Percentiles rank a stretch among this genome's conserved stretches.
phyloP scores from a whole-genome alignment of 2,113 vertebrate genomes.

The Melanerpes formicivorus region DNA sequence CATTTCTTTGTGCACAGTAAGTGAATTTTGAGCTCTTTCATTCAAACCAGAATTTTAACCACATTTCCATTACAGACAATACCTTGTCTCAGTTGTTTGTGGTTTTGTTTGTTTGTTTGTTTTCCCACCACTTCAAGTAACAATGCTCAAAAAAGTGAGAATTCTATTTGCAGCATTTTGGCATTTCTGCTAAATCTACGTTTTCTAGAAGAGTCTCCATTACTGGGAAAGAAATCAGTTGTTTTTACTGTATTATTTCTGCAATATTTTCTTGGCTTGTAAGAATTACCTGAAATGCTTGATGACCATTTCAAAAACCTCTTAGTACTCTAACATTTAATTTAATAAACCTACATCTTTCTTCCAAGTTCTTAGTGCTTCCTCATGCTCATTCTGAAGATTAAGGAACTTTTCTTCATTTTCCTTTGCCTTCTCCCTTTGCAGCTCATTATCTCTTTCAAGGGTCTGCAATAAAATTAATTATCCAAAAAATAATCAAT shows the following conservation, averaged over 20 bases:
- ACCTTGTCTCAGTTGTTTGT: neutral
- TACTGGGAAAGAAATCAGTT: conserved; percentile 15
- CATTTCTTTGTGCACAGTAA: neutral
- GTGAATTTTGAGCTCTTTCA: neutral
- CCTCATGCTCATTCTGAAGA: conserved; percentile 83
- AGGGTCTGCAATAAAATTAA: conserved; percentile 99
- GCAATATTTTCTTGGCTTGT: conserved; percentile 59
- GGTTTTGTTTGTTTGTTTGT: no score
- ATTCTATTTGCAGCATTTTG: neutral
- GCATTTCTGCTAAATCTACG: conserved; percentile 26
- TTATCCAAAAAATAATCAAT: conserved; percentile 97
- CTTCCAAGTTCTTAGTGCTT: conserved; percentile 81
- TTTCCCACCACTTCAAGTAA: neutral
- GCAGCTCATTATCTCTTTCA: conserved; percentile 94
- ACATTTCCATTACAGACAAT: neutral
- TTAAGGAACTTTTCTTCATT: conserved; percentile 87
- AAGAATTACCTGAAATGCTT: conserved; percentile 63
- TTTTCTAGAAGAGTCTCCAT: conserved; percentile 12
- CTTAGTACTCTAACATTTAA: conserved; percentile 58
- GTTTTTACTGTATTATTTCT: conserved; percentile 32
- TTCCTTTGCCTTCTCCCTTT: conserved; percentile 86
- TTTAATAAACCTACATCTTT: conserved; percentile 84
- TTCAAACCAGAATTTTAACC: neutral
- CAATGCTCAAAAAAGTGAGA: neutral
- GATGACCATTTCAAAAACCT: conserved; percentile 53